Evolutionary conservation across 1,140 invertebrate species (phyloP).

Genomic region (Ostrea denselamellosa): DNA sequence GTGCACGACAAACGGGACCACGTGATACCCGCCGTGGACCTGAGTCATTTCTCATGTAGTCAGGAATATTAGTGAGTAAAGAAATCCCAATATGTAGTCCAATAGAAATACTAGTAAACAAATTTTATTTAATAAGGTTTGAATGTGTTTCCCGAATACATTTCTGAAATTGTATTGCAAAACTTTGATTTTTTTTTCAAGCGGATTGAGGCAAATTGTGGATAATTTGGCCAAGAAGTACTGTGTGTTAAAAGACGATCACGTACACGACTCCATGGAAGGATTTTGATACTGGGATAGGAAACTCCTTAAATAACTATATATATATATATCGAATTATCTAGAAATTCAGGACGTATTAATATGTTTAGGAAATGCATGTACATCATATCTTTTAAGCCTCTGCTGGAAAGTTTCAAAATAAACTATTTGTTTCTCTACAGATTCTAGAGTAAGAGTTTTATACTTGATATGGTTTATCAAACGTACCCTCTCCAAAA

Average conservation of each 20-base stretch:
- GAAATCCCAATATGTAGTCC: neutral
- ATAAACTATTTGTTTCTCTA: too few species aligned
- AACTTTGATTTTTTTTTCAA: neutral
- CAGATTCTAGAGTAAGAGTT: too few species aligned
- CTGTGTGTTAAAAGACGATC: neutral
- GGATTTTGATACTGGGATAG: neutral
- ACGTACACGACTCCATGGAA: neutral
- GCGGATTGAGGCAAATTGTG: neutral
- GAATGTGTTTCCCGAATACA: neutral
- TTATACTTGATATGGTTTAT: too few species aligned
- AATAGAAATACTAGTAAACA: neutral
- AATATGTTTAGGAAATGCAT: too few species aligned
- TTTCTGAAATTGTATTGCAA: neutral
- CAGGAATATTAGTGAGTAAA: conserved; percentile 24
- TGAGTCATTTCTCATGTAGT: conserved; percentile 1
- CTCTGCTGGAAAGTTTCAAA: too few species aligned
- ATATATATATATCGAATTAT: too few species aligned
- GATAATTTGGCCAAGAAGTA: conserved; percentile 19
- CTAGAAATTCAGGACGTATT: too few species aligned
- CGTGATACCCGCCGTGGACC: conserved; percentile 14
- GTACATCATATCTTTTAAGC: too few species aligned
- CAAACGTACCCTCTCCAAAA: too few species aligned
- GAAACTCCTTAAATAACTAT: too few species aligned
- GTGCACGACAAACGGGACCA: neutral
- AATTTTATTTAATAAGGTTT: neutral